Percentiles rank a stretch among this genome's conserved stretches.
Conservation (phyloP, 2,797 vertebrate genomes). For the Neomorphus geoffroyi region DNA sequence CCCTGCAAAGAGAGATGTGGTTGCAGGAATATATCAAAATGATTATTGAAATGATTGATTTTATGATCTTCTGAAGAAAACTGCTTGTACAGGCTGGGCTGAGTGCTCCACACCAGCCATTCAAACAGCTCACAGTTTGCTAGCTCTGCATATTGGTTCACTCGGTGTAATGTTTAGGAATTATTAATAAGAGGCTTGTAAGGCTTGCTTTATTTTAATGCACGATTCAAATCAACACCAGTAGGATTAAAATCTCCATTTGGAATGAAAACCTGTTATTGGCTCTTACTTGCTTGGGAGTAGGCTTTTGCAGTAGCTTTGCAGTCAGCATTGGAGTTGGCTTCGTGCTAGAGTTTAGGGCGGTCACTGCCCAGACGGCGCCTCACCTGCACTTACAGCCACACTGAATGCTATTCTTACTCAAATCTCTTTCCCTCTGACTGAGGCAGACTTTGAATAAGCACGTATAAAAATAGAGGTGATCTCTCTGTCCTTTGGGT, state of each 20-base stretch:
- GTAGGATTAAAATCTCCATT: background rate
- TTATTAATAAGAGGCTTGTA: conserved; percentile 32
- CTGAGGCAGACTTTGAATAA: background rate
- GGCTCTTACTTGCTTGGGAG: background rate
- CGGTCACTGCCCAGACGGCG: background rate
- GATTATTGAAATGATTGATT: background rate
- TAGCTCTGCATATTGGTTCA: background rate
- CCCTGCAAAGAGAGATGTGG: background rate
- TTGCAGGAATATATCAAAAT: background rate
- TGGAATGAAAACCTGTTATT: background rate
- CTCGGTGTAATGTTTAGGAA: background rate
- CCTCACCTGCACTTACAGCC: background rate
- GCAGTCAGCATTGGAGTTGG: background rate
- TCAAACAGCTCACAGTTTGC: conserved; percentile 5
- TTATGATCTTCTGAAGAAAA: background rate
- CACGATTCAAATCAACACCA: background rate
- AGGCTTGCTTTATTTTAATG: background rate
- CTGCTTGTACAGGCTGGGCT: background rate
- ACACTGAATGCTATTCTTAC: background rate
- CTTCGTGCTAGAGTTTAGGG: background rate
- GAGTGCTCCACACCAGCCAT: background rate
- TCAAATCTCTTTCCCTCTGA: background rate
- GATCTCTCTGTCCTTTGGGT: background rate
- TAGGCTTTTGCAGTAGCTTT: background rate
- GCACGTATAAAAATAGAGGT: background rate